A percentile compares a stretch with the other conserved stretches of the same genome.
Conservation (phyloP, 2,888 invertebrate genomes). For the Acrobasis repandana region DNA sequence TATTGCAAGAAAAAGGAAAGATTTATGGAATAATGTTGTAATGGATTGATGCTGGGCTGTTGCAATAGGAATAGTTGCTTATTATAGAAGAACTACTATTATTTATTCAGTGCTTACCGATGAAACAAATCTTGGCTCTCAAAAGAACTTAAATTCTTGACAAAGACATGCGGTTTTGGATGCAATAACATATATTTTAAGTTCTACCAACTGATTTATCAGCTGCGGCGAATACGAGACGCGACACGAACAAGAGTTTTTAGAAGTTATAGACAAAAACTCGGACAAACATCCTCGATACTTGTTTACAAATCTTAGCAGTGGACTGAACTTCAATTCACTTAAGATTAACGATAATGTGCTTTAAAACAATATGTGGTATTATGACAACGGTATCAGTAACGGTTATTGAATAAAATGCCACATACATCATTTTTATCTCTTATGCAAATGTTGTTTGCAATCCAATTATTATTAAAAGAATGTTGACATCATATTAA, state of each 20-base stretch:
- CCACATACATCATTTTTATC: constrained; percentile 10
- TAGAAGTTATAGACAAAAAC: constrained; percentile 4
- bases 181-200: not conserved
- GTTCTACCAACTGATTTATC: not conserved
- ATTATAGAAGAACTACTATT: not conserved
- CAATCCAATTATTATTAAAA: constrained; percentile 1
- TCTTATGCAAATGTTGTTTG: constrained; percentile 4
- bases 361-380: constrained; percentile 1
- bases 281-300: constrained; percentile 38
- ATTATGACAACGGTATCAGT: constrained; percentile 3
- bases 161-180: not conserved
- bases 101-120: not conserved
- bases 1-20: too few species aligned
- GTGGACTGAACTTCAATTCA: constrained; percentile 24
- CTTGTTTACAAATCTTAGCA: constrained; percentile 35
- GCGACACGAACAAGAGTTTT: constrained; percentile 13
- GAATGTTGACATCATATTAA: not conserved
- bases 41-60: too few species aligned
- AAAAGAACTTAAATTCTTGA: not conserved
- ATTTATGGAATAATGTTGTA: too few species aligned
- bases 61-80: too few species aligned
- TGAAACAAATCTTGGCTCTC: not conserved
- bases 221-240: constrained; percentile 4
- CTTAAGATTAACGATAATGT: not conserved
- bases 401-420: constrained; percentile 11